Percentiles rank a stretch among this genome's conserved stretches.
These are phyloP conservation scores for Sphyrna mokarran DNA, from an alignment of 2,113 vertebrate species.

Conservation along the genomic window DNA sequence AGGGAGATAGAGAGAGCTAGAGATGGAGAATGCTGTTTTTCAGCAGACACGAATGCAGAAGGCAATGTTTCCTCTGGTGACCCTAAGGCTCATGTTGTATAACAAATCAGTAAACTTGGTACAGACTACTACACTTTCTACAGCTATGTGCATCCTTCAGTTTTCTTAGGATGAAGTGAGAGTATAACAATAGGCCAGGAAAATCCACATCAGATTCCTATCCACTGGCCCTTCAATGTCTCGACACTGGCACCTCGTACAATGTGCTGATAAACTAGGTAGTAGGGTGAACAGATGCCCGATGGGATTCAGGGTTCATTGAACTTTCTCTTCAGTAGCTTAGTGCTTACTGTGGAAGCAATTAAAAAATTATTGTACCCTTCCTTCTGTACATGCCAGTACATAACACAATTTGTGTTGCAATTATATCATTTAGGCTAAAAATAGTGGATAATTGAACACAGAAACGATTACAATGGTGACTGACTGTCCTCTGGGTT, in stretches of 20 bases:
- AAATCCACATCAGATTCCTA: neutral
- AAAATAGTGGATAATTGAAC: neutral
- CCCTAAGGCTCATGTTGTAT: neutral
- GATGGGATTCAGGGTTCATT: neutral
- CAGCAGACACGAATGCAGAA: neutral
- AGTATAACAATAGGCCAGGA: neutral
- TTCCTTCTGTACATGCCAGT: neutral
- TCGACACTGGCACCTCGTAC: neutral
- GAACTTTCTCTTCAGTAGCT: neutral
- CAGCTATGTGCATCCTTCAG: neutral
- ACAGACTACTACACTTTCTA: neutral
- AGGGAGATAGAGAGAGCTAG: neutral
- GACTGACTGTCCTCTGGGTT: neutral
- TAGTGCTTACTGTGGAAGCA: neutral
- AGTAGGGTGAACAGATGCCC: neutral
- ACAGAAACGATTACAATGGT: neutral
- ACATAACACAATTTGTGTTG: neutral
- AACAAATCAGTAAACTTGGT: neutral
- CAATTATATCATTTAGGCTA: neutral
- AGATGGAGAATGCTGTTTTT: neutral
- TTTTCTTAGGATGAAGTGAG: neutral
- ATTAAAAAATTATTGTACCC: neutral
- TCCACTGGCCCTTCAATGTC: neutral
- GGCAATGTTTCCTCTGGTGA: neutral
- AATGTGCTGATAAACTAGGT: neutral